Conservation (phyloP, 1,140 invertebrate genomes). For the Dendrolimus punctatus region DNA sequence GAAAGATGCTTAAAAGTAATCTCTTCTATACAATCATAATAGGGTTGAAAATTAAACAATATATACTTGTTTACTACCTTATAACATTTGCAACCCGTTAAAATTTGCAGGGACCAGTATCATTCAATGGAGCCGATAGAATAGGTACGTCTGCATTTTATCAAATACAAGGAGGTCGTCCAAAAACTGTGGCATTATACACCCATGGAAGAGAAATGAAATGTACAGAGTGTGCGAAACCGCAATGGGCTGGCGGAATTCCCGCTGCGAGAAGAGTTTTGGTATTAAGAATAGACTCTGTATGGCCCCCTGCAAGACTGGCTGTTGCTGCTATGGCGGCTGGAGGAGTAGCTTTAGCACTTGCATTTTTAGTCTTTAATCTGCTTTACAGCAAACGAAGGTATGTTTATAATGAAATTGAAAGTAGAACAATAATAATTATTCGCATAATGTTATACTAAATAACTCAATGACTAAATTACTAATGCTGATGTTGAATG, state of each 20-base stretch:
- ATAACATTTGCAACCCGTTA: not conserved
- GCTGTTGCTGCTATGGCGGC: slow-evolving; percentile 76
- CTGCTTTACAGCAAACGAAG: slow-evolving; percentile 89
- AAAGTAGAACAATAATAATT: too few species aligned
- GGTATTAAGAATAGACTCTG: slow-evolving; percentile 82
- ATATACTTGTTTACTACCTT: not conserved
- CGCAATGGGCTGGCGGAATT: slow-evolving; percentile 83
- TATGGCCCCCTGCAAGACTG: slow-evolving; percentile 71
- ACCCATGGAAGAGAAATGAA: slow-evolving; percentile 75
- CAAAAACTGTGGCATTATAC: slow-evolving; percentile 82
- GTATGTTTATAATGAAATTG: slow-evolving; percentile 58
- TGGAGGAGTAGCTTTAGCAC: slow-evolving; percentile 83
- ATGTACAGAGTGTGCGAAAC: slow-evolving; percentile 79
- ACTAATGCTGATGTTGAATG: too few species aligned
- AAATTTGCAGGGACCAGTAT: slow-evolving; percentile 83
- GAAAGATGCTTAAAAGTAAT: too few species aligned
- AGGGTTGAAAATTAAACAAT: not conserved
- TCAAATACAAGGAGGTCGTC: slow-evolving; percentile 84
- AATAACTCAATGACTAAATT: too few species aligned
- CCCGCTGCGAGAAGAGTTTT: slow-evolving; percentile 84
- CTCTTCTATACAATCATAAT: not conserved
- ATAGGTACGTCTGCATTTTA: slow-evolving; percentile 87
- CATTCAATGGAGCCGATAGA: slow-evolving; percentile 88
- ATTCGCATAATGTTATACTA: too few species aligned
- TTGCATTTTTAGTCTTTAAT: slow-evolving; percentile 89